Evolutionary conservation across 2,888 invertebrate genomes (phyloP).

Genomic region (Drosophila dives): DNA sequence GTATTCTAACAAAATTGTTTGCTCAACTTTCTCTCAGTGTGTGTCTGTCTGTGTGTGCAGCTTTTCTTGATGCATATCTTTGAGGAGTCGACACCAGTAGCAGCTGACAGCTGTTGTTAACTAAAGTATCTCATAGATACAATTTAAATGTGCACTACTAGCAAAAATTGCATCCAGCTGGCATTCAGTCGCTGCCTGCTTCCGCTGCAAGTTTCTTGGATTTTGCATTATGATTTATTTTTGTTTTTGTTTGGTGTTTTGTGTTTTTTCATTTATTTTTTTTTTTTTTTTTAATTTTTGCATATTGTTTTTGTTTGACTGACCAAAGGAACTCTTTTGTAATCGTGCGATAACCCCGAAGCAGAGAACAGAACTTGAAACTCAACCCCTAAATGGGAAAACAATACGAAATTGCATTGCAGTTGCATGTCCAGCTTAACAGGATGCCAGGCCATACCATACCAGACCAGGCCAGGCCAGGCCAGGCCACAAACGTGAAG

Average conservation of each 20-base stretch:
- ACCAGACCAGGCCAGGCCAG: background rate
- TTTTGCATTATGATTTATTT: conserved; percentile 44
- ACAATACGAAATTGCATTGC: conserved; percentile 66
- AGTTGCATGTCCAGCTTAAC: conserved; percentile 78
- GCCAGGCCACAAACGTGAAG: conserved; percentile 10
- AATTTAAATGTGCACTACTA: conserved; percentile 44
- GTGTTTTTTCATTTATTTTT: conserved; percentile 8
- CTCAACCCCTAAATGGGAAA: conserved; percentile 65
- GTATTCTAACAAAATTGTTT: background rate
- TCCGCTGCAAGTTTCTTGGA: conserved; percentile 68
- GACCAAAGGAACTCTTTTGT: conserved; percentile 80
- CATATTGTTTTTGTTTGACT: conserved; percentile 37
- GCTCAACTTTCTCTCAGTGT: background rate
- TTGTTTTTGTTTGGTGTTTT: conserved; percentile 2
- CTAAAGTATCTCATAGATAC: conserved; percentile 71
- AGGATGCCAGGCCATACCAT: conserved; percentile 52
- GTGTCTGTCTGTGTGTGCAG: conserved; percentile 10
- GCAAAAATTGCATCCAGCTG: conserved; percentile 44
- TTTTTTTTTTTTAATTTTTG: conserved; percentile 20
- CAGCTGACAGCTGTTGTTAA: conserved; percentile 47
- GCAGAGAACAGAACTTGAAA: conserved; percentile 67
- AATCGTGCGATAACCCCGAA: conserved; percentile 79
- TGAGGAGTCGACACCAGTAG: conserved; percentile 38
- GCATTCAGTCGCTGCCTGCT: conserved; percentile 21
- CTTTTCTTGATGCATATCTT: conserved; percentile 45